phyloP scores from a whole-genome alignment of 2,113 vertebrate species.

The Anguilla rostrata region DNA sequence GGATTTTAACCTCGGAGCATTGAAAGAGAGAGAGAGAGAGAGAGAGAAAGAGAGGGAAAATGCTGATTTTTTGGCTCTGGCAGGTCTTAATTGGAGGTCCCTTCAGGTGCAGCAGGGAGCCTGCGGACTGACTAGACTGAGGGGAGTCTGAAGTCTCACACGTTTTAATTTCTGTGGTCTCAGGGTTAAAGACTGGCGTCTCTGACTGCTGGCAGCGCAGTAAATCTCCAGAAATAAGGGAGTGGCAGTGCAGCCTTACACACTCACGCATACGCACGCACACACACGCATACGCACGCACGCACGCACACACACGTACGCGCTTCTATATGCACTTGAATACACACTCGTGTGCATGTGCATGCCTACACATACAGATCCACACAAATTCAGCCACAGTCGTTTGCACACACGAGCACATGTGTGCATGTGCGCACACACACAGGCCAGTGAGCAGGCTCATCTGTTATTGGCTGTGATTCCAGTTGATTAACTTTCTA shows the following conservation, averaged over 20 bases:
- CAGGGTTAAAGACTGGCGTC: constrained; percentile 40
- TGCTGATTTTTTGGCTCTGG: not conserved
- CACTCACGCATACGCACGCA: constrained; percentile 16
- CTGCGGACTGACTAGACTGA: not conserved
- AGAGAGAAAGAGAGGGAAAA: too few relatives aligned
- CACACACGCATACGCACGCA: not conserved
- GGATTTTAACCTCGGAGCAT: not conserved
- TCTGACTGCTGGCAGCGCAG: constrained; percentile 35
- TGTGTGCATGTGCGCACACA: not conserved
- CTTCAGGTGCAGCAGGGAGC: not conserved
- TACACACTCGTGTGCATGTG: too few relatives aligned
- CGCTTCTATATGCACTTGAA: not conserved
- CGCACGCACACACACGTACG: not conserved
- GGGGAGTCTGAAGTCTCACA: constrained; percentile 10
- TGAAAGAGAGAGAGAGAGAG: not conserved
- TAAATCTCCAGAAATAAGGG: constrained; percentile 41
- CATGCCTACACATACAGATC: too few relatives aligned
- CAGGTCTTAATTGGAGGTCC: constrained; percentile 20
- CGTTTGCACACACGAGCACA: too few relatives aligned
- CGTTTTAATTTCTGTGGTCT: constrained; percentile 32
- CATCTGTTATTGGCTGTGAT: constrained; percentile 56
- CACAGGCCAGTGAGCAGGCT: constrained; percentile 39
- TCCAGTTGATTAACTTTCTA: constrained; percentile 62
- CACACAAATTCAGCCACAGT: too few relatives aligned
- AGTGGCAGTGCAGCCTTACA: constrained; percentile 39